phyloP scores from a whole-genome alignment of 2,888 invertebrate species.

The Spicauda simplicius region DNA sequence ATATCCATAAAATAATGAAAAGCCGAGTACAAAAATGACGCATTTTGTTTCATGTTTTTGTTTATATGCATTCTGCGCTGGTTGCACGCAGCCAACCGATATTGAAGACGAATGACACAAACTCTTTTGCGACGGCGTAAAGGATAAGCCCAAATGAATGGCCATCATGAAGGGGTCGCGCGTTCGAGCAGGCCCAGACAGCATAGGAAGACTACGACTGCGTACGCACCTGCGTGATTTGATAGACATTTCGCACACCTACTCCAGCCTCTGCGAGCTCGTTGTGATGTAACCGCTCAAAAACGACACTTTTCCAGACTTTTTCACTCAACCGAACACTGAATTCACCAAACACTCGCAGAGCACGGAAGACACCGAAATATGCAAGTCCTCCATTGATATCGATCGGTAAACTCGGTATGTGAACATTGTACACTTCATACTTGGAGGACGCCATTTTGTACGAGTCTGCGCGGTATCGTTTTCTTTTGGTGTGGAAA shows the following conservation, averaged over 20 bases:
- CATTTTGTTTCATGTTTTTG: conserved; percentile 66
- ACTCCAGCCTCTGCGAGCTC: conserved; percentile 71
- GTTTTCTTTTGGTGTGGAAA: conserved; percentile 75
- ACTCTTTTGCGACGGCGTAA: conserved; percentile 84
- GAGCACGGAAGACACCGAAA: conserved; percentile 78
- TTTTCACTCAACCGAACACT: conserved; percentile 72
- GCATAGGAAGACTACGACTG: conserved; percentile 95
- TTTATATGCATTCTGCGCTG: conserved; percentile 71
- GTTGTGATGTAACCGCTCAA: conserved; percentile 81
- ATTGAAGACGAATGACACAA: conserved; percentile 79
- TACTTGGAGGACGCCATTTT: conserved; percentile 87
- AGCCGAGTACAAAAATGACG: conserved; percentile 40
- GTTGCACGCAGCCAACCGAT: conserved; percentile 65
- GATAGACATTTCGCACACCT: conserved; percentile 79
- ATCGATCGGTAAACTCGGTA: conserved; percentile 87
- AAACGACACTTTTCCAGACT: conserved; percentile 79
- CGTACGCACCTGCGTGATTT: conserved; percentile 97
- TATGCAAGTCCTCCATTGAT: conserved; percentile 83
- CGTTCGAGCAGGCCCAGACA: conserved; percentile 95
- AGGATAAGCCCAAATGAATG: conserved; percentile 84
- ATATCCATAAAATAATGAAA: conserved; percentile 34
- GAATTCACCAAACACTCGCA: conserved; percentile 70
- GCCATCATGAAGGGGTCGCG: conserved; percentile 84
- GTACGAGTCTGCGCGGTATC: conserved; percentile 88
- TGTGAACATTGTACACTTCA: conserved; percentile 77